phyloP scores from a whole-genome alignment of 1,140 invertebrate genomes.

The Caenorhabditis remanei region DNA sequence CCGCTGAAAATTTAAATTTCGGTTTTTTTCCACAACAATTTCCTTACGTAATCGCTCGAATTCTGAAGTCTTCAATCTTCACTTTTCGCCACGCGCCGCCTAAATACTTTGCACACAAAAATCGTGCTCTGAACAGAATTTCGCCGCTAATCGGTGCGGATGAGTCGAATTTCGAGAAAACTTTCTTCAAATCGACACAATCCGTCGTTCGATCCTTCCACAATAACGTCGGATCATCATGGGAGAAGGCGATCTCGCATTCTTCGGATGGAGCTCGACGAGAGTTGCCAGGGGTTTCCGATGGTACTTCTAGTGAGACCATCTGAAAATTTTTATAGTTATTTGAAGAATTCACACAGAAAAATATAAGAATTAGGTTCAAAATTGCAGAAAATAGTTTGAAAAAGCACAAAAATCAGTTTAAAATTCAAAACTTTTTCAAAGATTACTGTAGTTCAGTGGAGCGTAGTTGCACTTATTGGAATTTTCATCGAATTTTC shows the following conservation, averaged over 20 bases:
- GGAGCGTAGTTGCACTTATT: too few relatives aligned
- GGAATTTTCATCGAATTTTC: too few relatives aligned
- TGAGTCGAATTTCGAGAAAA: slow-evolving; percentile 66
- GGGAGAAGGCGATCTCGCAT: slow-evolving; percentile 59
- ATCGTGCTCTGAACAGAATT: slow-evolving; percentile 58
- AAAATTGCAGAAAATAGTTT: too few relatives aligned
- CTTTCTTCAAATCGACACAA: slow-evolving; percentile 55
- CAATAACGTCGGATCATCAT: slow-evolving; percentile 51
- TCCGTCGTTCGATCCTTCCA: slow-evolving; percentile 58
- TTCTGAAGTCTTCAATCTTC: slow-evolving; percentile 58
- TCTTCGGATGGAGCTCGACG: slow-evolving; percentile 50
- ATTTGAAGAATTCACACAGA: not conserved
- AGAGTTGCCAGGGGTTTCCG: slow-evolving; percentile 8
- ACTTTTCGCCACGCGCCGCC: slow-evolving; percentile 65
- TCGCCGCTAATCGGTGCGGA: slow-evolving; percentile 59
- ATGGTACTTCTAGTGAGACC: slow-evolving; percentile 35
- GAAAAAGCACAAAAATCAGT: too few relatives aligned
- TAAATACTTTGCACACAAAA: slow-evolving; percentile 66
- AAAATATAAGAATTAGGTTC: not conserved
- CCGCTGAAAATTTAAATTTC: slow-evolving; percentile 63
- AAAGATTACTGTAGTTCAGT: too few relatives aligned
- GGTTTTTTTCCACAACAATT: not conserved
- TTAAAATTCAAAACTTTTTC: too few relatives aligned
- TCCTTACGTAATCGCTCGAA: slow-evolving; percentile 65
- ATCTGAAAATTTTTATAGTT: slow-evolving; percentile 14